Conservation (phyloP, 92 coral and sea anemone species). For the Umimayanthus kanabou region DNA sequence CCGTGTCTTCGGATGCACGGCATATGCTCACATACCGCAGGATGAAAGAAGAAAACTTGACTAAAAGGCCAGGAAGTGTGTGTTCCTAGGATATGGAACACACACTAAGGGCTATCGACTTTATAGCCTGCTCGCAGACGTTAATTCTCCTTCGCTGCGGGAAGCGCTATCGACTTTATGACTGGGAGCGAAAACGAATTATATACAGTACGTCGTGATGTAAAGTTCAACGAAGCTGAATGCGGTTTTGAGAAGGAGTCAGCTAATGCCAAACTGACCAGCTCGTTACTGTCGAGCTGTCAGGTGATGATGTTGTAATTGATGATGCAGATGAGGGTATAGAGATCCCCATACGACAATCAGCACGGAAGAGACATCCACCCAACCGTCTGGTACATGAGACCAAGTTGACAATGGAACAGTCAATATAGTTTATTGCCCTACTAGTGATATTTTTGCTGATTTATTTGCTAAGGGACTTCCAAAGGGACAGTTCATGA, state of each 20-base stretch:
- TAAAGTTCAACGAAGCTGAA: conserved; percentile 48
- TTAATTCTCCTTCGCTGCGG: too few species aligned
- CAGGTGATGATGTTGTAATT: conserved; percentile 45
- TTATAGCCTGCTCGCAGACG: neutral
- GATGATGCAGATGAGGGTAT: conserved; percentile 38
- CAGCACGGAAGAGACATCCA: conserved; percentile 53
- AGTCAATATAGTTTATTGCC: neutral
- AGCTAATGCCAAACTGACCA: conserved; percentile 38
- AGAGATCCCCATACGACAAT: conserved; percentile 38
- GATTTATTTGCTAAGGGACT: conserved; percentile 19
- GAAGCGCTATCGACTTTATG: conserved; percentile 46
- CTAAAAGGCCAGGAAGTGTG: conserved; percentile 42
- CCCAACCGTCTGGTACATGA: conserved; percentile 20
- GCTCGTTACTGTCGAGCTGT: conserved; percentile 47
- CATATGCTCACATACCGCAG: conserved; percentile 68
- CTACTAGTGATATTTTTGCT: neutral
- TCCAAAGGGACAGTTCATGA: conserved; percentile 17
- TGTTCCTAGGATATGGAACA: too few species aligned
- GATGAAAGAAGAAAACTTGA: conserved; percentile 68
- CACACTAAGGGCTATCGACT: conserved; percentile 47
- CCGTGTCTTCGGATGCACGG: conserved; percentile 60
- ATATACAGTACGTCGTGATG: conserved; percentile 48
- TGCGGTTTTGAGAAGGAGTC: conserved; percentile 49
- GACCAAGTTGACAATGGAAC: too few species aligned
- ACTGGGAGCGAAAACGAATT: conserved; percentile 45